Evolutionary conservation across 2,888 invertebrate genomes (phyloP), one percentile per base, ranked within the genome.

Genomic region (Hirtodrosophila confusa): DNA sequence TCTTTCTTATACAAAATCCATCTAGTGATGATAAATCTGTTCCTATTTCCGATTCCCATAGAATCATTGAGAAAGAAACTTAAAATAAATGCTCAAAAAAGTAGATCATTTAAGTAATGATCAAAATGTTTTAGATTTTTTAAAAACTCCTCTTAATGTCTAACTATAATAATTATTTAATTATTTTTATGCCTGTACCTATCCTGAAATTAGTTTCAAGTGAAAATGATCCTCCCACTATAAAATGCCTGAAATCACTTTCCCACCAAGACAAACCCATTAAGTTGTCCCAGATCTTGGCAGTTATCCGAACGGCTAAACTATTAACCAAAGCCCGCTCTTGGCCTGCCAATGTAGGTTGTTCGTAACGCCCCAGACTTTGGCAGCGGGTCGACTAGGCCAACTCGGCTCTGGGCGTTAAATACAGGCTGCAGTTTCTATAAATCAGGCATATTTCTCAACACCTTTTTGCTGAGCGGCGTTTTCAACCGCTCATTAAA

Each of bases 381-480:
- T 29, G 58, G 40, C 33, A 47, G 33, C 37, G 53, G 39, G 27
- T 33, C 29, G 39, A 29, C 37, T 54, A 33, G 10, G 11, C 17
- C 10, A 33, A 35, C 29, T 37, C 7, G 12, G 74, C 62, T 64
- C 49, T 71, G 72, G 62, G 68, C 63, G 69, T 78, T 85, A 82
- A 82, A 82, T 85, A 85, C 73, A 85, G 83, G 61, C 76, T 73
- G 62, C 64, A 65, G 68, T 76, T 78, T 82, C 79, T 74, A 83
- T 87, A 83, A 83, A 83, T 83, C 82, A 83, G 85, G 58, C 79
- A 65, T 85, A 82, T 87, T 83, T 87, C 82, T 87, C 86, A 83
- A 83, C 80, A 80, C 86, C 79, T 80, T 64, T 56, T 54, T 56
- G 54, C 23, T 12, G 49, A 31, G 39, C 48, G 51, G 54, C 41